A percentile compares a stretch with the other conserved stretches of the same genome.
These are phyloP conservation scores for Herminia tarsipennalis DNA, from an alignment of 2,888 invertebrate genomes.

Conservation along the genomic window DNA sequence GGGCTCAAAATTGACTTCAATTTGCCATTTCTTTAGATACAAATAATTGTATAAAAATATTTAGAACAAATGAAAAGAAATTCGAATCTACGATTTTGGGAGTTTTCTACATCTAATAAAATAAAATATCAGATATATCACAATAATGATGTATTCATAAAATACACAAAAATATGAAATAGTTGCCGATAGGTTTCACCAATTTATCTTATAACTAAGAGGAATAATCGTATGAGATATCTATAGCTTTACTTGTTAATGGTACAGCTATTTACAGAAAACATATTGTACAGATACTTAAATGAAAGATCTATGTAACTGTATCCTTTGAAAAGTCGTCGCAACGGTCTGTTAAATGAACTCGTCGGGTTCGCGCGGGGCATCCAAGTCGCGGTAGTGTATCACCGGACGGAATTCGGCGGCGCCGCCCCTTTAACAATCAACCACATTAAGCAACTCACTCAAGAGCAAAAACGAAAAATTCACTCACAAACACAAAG, in stretches of 20 bases:
- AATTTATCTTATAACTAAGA: conserved; percentile 27
- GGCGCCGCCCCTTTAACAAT: conserved; percentile 90
- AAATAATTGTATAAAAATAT: no score
- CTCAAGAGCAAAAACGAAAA: conserved; percentile 44
- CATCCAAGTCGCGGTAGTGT: conserved; percentile 97
- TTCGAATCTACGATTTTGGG: neutral
- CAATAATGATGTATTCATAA: conserved; percentile 39
- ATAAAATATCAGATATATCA: conserved; percentile 41
- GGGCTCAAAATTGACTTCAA: no score
- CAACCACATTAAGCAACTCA: conserved; percentile 55
- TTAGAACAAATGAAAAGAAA: no score
- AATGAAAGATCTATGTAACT: conserved; percentile 18
- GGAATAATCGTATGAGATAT: conserved; percentile 13
- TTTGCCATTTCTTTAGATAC: no score
- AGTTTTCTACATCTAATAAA: conserved; percentile 21
- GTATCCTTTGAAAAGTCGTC: conserved; percentile 53
- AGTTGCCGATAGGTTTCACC: conserved; percentile 10
- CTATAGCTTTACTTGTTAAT: conserved; percentile 13
- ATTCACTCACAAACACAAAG: conserved; percentile 41
- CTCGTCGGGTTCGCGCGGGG: conserved; percentile 95
- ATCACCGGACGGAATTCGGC: conserved; percentile 95
- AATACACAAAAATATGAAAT: conserved; percentile 33
- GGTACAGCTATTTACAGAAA: conserved; percentile 28
- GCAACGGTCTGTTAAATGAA: conserved; percentile 86
- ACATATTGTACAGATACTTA: conserved; percentile 27